Evolutionary conservation across 2,888 invertebrate genomes (phyloP).

Genomic region (Papilio demoleus): DNA sequence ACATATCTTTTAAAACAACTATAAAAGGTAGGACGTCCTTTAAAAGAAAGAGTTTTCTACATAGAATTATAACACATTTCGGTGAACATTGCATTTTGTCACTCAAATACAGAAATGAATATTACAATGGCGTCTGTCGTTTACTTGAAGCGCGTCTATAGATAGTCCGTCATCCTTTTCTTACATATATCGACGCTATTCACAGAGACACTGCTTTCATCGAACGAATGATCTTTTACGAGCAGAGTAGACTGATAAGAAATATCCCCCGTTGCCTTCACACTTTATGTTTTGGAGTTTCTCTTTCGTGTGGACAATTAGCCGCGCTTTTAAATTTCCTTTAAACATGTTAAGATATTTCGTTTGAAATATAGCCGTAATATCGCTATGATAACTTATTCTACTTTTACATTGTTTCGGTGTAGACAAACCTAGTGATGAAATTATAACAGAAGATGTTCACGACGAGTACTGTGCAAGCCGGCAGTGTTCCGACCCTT

Average conservation of each 20-base stretch:
- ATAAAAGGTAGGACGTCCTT: conserved; percentile 17
- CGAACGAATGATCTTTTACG: conserved; percentile 79
- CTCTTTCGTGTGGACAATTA: conserved; percentile 69
- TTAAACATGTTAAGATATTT: conserved; percentile 39
- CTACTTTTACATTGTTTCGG: conserved; percentile 31
- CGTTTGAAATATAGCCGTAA: conserved; percentile 2
- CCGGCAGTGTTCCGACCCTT: conserved; percentile 84
- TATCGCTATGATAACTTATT: conserved; percentile 28
- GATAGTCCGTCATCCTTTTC: conserved; percentile 83
- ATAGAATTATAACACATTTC: conserved; percentile 30
- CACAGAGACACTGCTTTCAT: conserved; percentile 77
- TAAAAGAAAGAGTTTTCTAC: not conserved
- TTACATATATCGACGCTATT: conserved; percentile 79
- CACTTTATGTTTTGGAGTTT: conserved; percentile 77
- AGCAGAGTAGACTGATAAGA: conserved; percentile 80
- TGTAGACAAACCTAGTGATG: conserved; percentile 52
- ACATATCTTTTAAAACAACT: conserved; percentile 11
- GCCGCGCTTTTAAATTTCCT: conserved; percentile 71
- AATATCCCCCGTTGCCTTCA: conserved; percentile 81
- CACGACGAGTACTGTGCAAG: conserved; percentile 84
- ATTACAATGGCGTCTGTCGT: conserved; percentile 78
- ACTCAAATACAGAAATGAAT: conserved; percentile 49
- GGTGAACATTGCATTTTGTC: conserved; percentile 45
- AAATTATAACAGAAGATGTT: conserved; percentile 73
- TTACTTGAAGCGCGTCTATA: conserved; percentile 74